Percentiles rank a stretch among this genome's conserved stretches.
Conservation (phyloP, 2,888 invertebrate genomes). For the Mesorhabditis spiculigera region DNA sequence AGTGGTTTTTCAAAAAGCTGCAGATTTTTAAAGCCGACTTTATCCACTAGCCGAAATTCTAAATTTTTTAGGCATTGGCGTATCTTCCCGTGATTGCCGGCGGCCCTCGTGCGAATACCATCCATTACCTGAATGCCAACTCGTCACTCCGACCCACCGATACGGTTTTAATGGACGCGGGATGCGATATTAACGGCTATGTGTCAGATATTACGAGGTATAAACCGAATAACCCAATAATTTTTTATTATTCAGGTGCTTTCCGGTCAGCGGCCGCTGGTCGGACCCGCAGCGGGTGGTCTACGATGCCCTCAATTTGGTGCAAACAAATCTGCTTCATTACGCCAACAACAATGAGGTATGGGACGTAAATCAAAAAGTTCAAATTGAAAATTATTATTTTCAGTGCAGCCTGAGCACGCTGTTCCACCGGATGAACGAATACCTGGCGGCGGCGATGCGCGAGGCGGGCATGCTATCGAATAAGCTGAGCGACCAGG, state of each 20-base stretch:
- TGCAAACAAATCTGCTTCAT: slow-evolving; percentile 71
- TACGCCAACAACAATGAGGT: slow-evolving; percentile 28
- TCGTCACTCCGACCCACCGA: slow-evolving; percentile 68
- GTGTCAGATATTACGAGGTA: slow-evolving; percentile 92
- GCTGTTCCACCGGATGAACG: slow-evolving; percentile 28
- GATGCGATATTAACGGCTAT: slow-evolving; percentile 89
- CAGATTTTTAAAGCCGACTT: no score
- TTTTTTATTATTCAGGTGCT: background rate
- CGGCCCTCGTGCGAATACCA: slow-evolving; percentile 79
- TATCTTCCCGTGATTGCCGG: slow-evolving; percentile 96
- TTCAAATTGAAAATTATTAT: background rate
- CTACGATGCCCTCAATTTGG: slow-evolving; percentile 78
- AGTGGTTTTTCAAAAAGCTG: no score
- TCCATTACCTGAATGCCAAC: slow-evolving; percentile 91
- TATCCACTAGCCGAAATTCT: background rate
- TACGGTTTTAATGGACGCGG: slow-evolving; percentile 89
- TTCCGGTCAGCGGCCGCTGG: slow-evolving; percentile 70
- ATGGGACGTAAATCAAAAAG: slow-evolving; percentile 7
- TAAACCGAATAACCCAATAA: no score
- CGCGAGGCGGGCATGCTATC: slow-evolving; percentile 23
- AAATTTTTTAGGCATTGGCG: slow-evolving; percentile 66
- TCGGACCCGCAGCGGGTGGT: slow-evolving; percentile 75
- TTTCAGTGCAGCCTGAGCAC: slow-evolving; percentile 18
- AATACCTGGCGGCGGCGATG: slow-evolving; percentile 26
- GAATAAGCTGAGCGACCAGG: background rate